Percentiles rank a stretch among this genome's conserved stretches.
phyloP scores from a whole-genome alignment of 2,797 vertebrate genomes.

The Siniperca obscura region DNA sequence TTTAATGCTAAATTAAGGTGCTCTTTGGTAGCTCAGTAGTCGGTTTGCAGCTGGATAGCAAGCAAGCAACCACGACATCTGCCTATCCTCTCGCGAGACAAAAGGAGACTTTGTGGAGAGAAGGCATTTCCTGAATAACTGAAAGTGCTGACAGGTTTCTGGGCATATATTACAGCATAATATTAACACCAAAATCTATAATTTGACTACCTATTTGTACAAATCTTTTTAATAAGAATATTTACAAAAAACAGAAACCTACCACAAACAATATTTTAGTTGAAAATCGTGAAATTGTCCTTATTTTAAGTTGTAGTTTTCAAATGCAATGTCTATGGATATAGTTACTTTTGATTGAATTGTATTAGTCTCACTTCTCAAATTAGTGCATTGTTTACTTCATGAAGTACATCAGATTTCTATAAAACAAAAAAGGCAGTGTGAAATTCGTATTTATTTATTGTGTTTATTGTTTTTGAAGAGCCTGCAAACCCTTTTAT shows the following conservation, averaged over 20 bases:
- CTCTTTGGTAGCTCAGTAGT: fast-evolving
- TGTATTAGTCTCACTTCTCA: background rate
- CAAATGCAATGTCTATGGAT: background rate
- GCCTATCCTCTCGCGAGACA: conserved; percentile 51
- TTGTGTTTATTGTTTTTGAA: conserved; percentile 17
- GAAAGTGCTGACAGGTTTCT: background rate
- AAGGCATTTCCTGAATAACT: background rate
- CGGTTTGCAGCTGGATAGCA: background rate
- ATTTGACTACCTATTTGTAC: background rate
- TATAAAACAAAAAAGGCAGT: background rate
- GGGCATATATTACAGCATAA: background rate
- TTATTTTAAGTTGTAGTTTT: background rate
- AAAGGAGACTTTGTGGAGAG: background rate
- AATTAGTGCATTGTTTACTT: background rate
- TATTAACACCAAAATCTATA: background rate
- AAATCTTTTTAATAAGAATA: background rate
- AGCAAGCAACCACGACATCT: fast-evolving
- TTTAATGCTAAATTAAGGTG: background rate
- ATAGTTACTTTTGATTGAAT: too few species aligned
- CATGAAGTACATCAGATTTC: background rate
- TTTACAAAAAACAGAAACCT: background rate
- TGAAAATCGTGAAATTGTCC: background rate
- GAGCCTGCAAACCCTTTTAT: background rate
- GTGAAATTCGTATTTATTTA: background rate
- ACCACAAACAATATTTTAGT: too few species aligned